phyloP scores from a whole-genome alignment of 2,888 invertebrate genomes.

The Drosophila picticornis region DNA sequence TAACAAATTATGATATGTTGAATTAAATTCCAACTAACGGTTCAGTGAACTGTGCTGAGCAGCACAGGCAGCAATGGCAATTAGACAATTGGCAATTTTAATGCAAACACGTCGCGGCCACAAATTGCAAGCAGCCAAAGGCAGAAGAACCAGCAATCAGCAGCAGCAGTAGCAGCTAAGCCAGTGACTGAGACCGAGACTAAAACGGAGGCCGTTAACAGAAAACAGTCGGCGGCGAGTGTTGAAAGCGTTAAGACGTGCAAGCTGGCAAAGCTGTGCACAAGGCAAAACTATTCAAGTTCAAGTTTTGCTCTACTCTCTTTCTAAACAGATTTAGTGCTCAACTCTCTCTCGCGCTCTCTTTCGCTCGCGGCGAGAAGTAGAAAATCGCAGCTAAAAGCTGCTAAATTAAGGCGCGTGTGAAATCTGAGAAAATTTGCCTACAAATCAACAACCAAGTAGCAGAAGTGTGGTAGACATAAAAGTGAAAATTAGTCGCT shows the following conservation, averaged over 20 bases:
- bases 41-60: conserved; percentile 55
- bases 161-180: conserved; percentile 12
- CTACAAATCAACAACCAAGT: conserved; percentile 26
- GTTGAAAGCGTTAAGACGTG: conserved; percentile 81
- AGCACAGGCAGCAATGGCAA: conserved; percentile 55
- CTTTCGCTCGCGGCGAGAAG: conserved; percentile 34
- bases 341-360: not conserved
- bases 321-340: conserved; percentile 5
- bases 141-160: conserved; percentile 32
- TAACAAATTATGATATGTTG: conserved; percentile 35
- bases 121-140: conserved; percentile 26
- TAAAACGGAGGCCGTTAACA: conserved; percentile 15
- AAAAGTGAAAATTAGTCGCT: conserved; percentile 72
- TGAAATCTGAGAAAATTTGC: conserved; percentile 74
- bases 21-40: conserved; percentile 59
- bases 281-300: conserved; percentile 14
- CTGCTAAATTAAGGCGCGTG: conserved; percentile 63
- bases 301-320: conserved; percentile 43
- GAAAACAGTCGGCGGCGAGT: conserved; percentile 81
- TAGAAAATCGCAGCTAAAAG: conserved; percentile 26
- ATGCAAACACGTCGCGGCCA: conserved; percentile 64
- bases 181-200: conserved; percentile 8
- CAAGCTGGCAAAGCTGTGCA: conserved; percentile 36
- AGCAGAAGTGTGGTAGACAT: conserved; percentile 28
- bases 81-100: conserved; percentile 60